These are phyloP conservation scores for Hypsibius dujardini DNA, from an alignment of 1,140 invertebrate species.

Conservation along the genomic window DNA sequence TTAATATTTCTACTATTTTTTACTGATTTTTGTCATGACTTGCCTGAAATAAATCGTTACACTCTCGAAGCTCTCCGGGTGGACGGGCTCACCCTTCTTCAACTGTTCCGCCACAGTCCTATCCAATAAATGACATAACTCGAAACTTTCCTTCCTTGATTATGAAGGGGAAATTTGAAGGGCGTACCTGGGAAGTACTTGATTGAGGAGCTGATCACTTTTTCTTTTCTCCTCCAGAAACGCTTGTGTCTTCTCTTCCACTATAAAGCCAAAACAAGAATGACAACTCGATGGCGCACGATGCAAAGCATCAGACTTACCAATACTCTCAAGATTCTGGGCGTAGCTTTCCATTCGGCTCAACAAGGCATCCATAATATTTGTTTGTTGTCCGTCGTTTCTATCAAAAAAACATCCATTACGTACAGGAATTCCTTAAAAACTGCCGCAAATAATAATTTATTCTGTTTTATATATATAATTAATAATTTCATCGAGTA, in stretches of 20 bases:
- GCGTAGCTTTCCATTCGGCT: constrained; percentile 88
- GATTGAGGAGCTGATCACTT: constrained; percentile 69
- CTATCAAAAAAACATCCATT: neutral
- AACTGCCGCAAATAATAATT: too few species aligned
- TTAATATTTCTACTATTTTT: too few species aligned
- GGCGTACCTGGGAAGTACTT: constrained; percentile 66
- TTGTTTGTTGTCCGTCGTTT: constrained; percentile 41
- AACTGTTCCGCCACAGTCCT: constrained; percentile 73
- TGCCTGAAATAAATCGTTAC: constrained; percentile 61
- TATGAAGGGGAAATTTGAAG: constrained; percentile 15
- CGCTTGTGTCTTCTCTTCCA: constrained; percentile 68
- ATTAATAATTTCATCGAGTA: too few species aligned
- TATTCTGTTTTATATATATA: too few species aligned
- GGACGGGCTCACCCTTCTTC: constrained; percentile 61
- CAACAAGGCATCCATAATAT: constrained; percentile 87
- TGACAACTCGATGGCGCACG: too few species aligned
- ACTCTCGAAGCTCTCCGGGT: constrained; percentile 67
- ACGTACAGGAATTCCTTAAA: too few species aligned
- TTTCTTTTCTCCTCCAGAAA: constrained; percentile 81
- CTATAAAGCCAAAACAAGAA: constrained; percentile 35
- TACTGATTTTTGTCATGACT: too few species aligned
- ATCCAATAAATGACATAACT: constrained; percentile 24
- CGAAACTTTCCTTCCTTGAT: neutral
- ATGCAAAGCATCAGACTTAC: constrained; percentile 34
- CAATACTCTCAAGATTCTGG: constrained; percentile 55